phyloP scores from a whole-genome alignment of 2,888 invertebrate genomes.

The Caradrina clavipalpis region DNA sequence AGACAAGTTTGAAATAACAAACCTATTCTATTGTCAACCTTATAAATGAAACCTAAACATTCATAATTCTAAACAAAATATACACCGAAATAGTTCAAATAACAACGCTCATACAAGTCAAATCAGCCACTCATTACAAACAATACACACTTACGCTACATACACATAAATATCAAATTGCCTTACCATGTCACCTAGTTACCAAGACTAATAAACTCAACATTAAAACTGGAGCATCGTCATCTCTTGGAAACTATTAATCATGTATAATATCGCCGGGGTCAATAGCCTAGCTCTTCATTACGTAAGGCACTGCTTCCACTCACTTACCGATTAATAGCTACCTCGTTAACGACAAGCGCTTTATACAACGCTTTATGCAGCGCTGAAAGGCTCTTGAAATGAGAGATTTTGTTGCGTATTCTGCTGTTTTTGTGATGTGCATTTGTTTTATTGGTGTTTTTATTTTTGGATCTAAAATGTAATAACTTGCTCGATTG shows the following conservation, averaged over 20 bases:
- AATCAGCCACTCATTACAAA: conserved; percentile 14
- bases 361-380: conserved; percentile 24
- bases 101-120: neutral
- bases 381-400: conserved; percentile 12
- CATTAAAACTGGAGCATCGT: conserved; percentile 36
- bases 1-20: too few relatives aligned
- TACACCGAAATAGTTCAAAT: neutral
- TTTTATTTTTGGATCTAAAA: neutral
- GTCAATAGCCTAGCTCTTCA: conserved; percentile 52
- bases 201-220: conserved; percentile 36
- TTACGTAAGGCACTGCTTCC: conserved; percentile 52
- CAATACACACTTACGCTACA: conserved; percentile 22
- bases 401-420: neutral
- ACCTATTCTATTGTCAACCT: too few relatives aligned
- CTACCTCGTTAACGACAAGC: conserved; percentile 46
- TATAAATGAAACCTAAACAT: neutral
- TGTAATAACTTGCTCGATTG: neutral
- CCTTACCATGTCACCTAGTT: conserved; percentile 28
- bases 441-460: neutral
- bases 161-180: conserved; percentile 15
- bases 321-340: conserved; percentile 56
- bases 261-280: conserved; percentile 51
- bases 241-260: conserved; percentile 61
- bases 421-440: conserved; percentile 11
- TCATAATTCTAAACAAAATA: neutral